phyloP scores from a whole-genome alignment of 2,113 vertebrate species.

The Calidris pygmaea region DNA sequence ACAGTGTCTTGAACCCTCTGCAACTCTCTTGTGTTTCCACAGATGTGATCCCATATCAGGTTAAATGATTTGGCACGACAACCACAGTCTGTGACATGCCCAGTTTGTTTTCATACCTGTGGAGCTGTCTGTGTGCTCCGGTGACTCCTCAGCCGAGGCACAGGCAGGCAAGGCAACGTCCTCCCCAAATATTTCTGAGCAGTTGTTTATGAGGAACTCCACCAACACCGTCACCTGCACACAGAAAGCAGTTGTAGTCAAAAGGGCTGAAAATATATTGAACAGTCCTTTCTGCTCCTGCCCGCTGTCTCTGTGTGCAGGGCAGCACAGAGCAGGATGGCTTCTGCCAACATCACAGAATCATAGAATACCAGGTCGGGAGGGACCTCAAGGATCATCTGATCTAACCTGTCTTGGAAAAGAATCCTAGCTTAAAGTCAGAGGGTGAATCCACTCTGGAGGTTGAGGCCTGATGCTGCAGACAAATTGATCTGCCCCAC shows the following conservation, averaged over 20 bases:
- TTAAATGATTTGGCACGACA: not conserved
- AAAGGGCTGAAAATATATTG: not conserved
- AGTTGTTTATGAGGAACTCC: constrained; percentile 89
- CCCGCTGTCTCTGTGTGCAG: not conserved
- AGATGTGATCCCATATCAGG: not conserved
- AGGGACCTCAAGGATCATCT: not conserved
- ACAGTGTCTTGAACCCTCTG: not conserved
- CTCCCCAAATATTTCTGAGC: constrained; percentile 86
- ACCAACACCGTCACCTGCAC: constrained; percentile 85
- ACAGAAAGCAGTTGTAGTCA: not conserved
- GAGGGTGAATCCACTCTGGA: not conserved
- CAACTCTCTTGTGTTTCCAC: not conserved
- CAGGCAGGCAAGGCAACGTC: constrained; percentile 71
- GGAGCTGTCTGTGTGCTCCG: constrained; percentile 72
- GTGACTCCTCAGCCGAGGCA: constrained; percentile 72
- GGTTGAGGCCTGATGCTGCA: not conserved
- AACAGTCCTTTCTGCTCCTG: not conserved
- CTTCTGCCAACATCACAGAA: not conserved
- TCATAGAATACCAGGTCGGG: not conserved
- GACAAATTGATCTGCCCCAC: not conserved
- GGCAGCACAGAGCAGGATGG: not conserved
- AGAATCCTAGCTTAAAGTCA: not conserved
- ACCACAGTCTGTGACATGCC: not conserved
- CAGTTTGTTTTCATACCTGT: constrained; percentile 60
- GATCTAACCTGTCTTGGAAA: not conserved